Evolutionary conservation across 2,797 vertebrate genomes (phyloP), one percentile per base, ranked within the genome.

Genomic region (Gastrophryne carolinensis): DNA sequence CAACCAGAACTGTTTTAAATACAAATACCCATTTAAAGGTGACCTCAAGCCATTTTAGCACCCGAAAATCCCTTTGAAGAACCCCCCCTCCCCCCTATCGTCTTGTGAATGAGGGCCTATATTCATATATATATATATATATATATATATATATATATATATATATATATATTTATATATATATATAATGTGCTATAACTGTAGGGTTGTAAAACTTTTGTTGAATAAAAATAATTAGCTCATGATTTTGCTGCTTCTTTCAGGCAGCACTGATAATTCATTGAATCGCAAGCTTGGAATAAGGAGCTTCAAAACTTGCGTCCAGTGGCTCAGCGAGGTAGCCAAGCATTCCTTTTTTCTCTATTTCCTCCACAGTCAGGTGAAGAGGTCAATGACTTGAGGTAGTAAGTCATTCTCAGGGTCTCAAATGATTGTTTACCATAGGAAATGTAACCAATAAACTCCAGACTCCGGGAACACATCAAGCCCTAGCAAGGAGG

Each of bases 271-370:
- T n/a, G n/a, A n/a, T n/a, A n/a, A n/a, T n/a, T n/a, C n/a, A n/a
- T n/a, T n/a, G n/a, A n/a, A n/a, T n/a, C n/a, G n/a, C n/a, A n/a
- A n/a, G n/a, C n/a, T n/a, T n/a, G n/a, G n/a, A 44, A 44, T 17
- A 5, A 17, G 39, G 37, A 41, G n/a, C 13, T 3, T 1, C 4
- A n/a, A n/a, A 44, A 44, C 17, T 26, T 27, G 65, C 41, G 32
- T 75, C 21, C 26, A 83, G 61, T 39, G 70, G 56, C 83, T 66
- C 47, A 56, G 62, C 72, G n/a, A 79, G 73, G 49, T 23, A 41
- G 73, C 26, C 15, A 61, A 21, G 5, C 63, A 26, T 72, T 56
- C 66, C 13, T 50, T 12, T 68, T 17, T 27, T 61, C 54, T 54
- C 37, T 68, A 44, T 80, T 62, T 60, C 44, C 24, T 61, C 58